Evolutionary conservation across 2,888 invertebrate genomes (phyloP), one percentile per base, ranked within the genome.

Genomic region (Dioctria linearis): DNA sequence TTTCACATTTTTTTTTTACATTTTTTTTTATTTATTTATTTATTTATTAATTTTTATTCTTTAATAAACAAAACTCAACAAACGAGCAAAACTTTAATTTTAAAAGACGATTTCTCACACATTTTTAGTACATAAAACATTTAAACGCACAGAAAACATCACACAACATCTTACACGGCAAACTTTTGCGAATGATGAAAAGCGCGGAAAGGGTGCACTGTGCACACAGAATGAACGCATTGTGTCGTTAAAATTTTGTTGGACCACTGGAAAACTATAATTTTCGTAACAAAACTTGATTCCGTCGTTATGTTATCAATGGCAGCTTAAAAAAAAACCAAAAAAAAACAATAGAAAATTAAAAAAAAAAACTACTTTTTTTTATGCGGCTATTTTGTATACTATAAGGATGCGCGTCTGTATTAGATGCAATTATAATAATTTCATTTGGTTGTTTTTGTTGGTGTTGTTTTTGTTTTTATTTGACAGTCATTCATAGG

Each of bases 211-310:
- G 71, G 54, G 71, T n/a, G 71, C 71, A 46, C 46, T 8, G 46
- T 46, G 8, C 46, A 5, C 46, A 71, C 67, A 67, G 46, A 71
- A 49, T 6, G 46, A 46, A 46, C 71, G 71, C 71, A 71, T 71
- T 71, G 54, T 71, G 49, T 71, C 39, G 51, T n/a, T 46, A 46
- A 5, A 46, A 37, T 25, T 25, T 51, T 71, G 37, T 71, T 71
- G 51, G 54, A 54, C 71, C 71, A 54, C 71, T 71, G 51, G 51
- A 39, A 25, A 69, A 69, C 25, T 49, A 69, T 69, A 66, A 5
- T 66, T 67, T 67, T 42, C 25, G 51, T 11, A 51, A 71, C 51
- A 37, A 71, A 71, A 71, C 51, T 40, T 37, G 6, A 49, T 37
- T 49, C 69, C 13, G 46, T 51, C 69, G 71, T 63, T 25, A 63